Percentiles rank a stretch among this genome's conserved stretches.
These are phyloP conservation scores for Lophura nycthemera DNA, from an alignment of 2,113 vertebrate genomes.

Conservation along the genomic window DNA sequence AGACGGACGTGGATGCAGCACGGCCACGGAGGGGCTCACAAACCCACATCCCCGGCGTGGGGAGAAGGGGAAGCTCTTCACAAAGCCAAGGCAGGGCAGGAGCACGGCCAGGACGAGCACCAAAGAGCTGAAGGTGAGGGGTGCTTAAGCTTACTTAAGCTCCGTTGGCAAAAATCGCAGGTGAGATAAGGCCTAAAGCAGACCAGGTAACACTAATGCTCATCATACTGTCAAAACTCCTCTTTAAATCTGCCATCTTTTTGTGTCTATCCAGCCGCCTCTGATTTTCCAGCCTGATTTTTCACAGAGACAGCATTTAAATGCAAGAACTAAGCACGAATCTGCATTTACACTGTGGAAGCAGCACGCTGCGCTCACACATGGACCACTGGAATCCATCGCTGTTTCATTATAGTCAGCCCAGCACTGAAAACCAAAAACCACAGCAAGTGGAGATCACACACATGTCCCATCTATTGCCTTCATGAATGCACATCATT, in stretches of 20 bases:
- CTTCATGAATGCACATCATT: rapidly evolving
- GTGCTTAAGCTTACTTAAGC: background rate
- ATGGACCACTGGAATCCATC: background rate
- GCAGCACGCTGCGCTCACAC: background rate
- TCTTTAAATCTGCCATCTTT: background rate
- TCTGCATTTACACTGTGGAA: background rate
- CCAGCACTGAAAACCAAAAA: background rate
- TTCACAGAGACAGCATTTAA: background rate
- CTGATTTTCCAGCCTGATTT: background rate
- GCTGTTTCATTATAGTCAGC: background rate
- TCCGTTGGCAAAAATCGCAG: background rate
- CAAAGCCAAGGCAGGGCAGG: background rate
- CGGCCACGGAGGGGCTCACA: background rate
- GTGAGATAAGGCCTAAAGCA: background rate
- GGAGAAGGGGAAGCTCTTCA: background rate
- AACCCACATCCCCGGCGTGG: background rate
- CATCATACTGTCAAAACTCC: no score
- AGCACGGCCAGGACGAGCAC: rapidly evolving
- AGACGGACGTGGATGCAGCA: background rate
- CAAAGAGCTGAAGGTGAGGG: background rate
- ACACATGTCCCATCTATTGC: rapidly evolving
- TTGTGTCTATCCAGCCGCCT: background rate
- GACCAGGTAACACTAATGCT: background rate
- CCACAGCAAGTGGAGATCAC: background rate
- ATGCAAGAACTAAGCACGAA: background rate